A percentile compares a stretch with the other conserved stretches of the same genome.
phyloP scores from a whole-genome alignment of 1,140 invertebrate genomes.

The Ceratosolen fusciceps region DNA sequence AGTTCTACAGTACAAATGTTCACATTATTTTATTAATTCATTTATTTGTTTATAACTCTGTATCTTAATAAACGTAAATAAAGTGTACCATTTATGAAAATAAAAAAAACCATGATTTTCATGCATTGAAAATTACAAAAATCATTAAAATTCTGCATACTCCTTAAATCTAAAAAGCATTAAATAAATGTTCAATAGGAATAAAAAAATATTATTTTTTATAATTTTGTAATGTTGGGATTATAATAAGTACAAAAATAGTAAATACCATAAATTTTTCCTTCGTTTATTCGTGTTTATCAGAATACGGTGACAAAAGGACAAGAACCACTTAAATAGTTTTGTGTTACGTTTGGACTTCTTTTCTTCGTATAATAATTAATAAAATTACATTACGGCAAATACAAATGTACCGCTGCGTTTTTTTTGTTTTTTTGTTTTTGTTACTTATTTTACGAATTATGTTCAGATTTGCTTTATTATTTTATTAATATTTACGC shows the following conservation, averaged over 20 bases:
- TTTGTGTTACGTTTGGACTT: slow-evolving; percentile 34
- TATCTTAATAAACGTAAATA: too few relatives aligned
- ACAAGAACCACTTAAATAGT: slow-evolving; percentile 45
- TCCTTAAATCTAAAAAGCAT: too few relatives aligned
- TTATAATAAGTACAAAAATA: slow-evolving; percentile 17
- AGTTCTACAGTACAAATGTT: too few relatives aligned
- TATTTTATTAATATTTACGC: slow-evolving; percentile 26
- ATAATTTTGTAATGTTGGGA: background rate
- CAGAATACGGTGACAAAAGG: slow-evolving; percentile 47
- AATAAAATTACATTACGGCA: slow-evolving; percentile 42
- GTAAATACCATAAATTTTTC: slow-evolving; percentile 43
- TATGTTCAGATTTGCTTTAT: slow-evolving; percentile 10
- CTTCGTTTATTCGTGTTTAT: slow-evolving; percentile 45
- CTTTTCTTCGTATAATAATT: slow-evolving; percentile 41
- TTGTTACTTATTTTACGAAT: background rate
- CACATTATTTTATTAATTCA: too few relatives aligned
- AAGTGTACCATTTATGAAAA: too few relatives aligned
- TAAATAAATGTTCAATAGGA: too few relatives aligned
- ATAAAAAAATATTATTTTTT: background rate
- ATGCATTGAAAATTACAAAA: too few relatives aligned
- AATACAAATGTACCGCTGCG: slow-evolving; percentile 40
- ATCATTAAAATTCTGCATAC: too few relatives aligned
- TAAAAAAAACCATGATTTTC: too few relatives aligned
- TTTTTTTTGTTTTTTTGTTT: too few relatives aligned
- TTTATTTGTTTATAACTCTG: too few relatives aligned